Conservation (phyloP, 2,888 invertebrate genomes). For the Pinctada fucata region DNA sequence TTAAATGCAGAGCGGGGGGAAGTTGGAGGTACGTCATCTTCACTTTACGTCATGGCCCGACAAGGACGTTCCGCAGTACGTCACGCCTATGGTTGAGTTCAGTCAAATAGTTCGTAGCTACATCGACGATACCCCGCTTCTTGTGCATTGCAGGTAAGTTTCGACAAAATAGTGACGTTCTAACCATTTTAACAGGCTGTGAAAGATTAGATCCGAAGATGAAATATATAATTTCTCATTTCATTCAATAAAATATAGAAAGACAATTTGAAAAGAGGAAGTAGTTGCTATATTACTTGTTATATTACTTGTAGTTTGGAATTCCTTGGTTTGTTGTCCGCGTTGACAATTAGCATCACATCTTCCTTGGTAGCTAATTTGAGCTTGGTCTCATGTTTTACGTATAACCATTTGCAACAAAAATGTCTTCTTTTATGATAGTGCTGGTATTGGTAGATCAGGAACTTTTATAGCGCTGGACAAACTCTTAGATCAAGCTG, state of each 20-base stretch:
- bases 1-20: constrained; percentile 14
- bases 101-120: constrained; percentile 20
- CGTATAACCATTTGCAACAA: no score
- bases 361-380: no score
- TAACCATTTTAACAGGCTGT: no score
- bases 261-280: no score
- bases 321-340: no score
- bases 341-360: no score
- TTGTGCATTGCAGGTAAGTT: constrained; percentile 48
- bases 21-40: constrained; percentile 52
- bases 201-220: no score
- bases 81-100: constrained; percentile 43
- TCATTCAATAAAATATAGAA: neutral
- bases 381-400: no score
- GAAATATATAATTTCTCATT: neutral
- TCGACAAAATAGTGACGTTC: neutral
- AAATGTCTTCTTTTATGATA: constrained; percentile 28
- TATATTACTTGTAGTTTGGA: no score
- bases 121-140: constrained; percentile 44
- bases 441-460: constrained; percentile 64
- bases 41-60: constrained; percentile 70
- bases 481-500: constrained; percentile 57
- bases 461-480: constrained; percentile 65
- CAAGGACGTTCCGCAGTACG: constrained; percentile 47
- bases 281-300: no score